Percentiles rank a stretch among this genome's conserved stretches.
phyloP scores from a whole-genome alignment of 2,888 invertebrate genomes.

The Desoria tigrina region DNA sequence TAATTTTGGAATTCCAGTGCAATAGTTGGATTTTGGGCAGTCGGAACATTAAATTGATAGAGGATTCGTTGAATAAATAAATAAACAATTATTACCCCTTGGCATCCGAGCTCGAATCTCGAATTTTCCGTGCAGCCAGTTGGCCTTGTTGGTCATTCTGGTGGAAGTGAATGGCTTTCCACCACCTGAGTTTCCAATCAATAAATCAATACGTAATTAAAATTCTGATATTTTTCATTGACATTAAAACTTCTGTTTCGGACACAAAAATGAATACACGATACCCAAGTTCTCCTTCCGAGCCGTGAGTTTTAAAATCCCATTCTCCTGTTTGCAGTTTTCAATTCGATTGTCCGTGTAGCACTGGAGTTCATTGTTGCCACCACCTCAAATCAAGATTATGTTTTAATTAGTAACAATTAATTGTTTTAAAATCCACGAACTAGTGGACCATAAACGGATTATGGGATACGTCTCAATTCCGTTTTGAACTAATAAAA shows the following conservation, averaged over 20 bases:
- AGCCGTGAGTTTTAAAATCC: slow-evolving; percentile 37
- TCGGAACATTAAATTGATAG: too few relatives aligned
- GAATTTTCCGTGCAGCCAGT: slow-evolving; percentile 46
- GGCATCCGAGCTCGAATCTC: slow-evolving; percentile 49
- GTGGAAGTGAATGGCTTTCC: slow-evolving; percentile 49
- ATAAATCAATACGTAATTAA: too few relatives aligned
- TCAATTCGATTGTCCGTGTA: slow-evolving; percentile 45
- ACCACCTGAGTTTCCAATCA: slow-evolving; percentile 25
- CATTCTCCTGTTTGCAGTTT: slow-evolving; percentile 46
- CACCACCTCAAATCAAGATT: too few relatives aligned
- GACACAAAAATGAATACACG: too few relatives aligned
- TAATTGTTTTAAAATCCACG: too few relatives aligned
- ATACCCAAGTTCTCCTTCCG: slow-evolving; percentile 42
- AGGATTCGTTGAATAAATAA: too few relatives aligned
- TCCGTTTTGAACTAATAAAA: too few relatives aligned
- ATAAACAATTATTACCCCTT: slow-evolving; percentile 28
- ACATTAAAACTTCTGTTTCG: not conserved
- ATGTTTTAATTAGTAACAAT: too few relatives aligned
- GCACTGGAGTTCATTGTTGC: slow-evolving; percentile 51
- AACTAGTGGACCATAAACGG: too few relatives aligned
- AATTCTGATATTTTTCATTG: not conserved
- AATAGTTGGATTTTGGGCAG: too few relatives aligned
- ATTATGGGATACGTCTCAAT: too few relatives aligned
- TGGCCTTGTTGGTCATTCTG: slow-evolving; percentile 42
- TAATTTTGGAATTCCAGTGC: too few relatives aligned